Percentiles rank a stretch among this genome's conserved stretches.
These are phyloP conservation scores for Enhydra lutris DNA, from an alignment of 2,113 vertebrate genomes.

Conservation along the genomic window DNA sequence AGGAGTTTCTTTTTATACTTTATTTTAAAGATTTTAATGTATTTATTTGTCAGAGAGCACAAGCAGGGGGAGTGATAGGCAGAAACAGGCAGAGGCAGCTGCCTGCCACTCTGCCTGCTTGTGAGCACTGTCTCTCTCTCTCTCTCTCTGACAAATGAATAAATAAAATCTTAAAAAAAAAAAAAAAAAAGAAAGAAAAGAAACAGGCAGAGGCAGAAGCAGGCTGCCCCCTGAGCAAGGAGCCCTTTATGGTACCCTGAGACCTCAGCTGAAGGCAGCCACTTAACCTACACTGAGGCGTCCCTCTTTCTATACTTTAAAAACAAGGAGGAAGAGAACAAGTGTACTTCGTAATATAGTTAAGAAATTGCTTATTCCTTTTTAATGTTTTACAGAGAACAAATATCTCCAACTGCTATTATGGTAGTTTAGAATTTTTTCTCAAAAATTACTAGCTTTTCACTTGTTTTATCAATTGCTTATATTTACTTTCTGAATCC, in stretches of 20 bases:
- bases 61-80: no score
- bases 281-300: no score
- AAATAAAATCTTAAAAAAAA: no score
- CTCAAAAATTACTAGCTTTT: not conserved
- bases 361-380: constrained; percentile 10
- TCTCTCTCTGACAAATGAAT: no score
- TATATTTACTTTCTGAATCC: not conserved
- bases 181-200: no score
- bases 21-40: no score
- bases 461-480: not conserved
- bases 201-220: not conserved
- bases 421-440: not conserved
- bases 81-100: not conserved
- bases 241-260: no score
- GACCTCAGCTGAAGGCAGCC: not conserved
- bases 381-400: not conserved
- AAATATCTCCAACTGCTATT: not conserved
- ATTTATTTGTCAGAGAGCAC: no score
- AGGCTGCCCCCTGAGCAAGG: no score
- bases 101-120: no score
- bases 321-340: not conserved
- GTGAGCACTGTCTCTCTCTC: no score
- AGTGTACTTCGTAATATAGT: not conserved
- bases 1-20: not conserved
- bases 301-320: not conserved